Percentiles rank a stretch among this genome's conserved stretches.
Evolutionary conservation across 2,113 vertebrate genomes (phyloP).

Genomic region (Acanthisitta chloris): DNA sequence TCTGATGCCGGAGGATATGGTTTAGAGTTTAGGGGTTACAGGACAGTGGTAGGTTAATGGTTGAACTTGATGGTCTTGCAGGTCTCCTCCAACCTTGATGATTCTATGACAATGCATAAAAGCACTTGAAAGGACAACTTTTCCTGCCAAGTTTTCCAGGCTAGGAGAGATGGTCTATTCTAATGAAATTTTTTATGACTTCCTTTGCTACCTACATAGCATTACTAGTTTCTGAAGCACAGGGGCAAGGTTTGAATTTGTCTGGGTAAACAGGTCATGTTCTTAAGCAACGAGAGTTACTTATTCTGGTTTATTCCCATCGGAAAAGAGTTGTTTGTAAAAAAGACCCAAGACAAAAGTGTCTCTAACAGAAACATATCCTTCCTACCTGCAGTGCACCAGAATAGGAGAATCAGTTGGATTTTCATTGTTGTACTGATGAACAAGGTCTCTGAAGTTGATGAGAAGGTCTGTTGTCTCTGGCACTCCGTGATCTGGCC

Average conservation of each 20-base stretch:
- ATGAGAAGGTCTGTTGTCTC: slow-evolving; percentile 92
- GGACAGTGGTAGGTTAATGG: too few species aligned
- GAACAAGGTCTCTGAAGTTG: slow-evolving; percentile 89
- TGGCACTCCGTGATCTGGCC: slow-evolving; percentile 94
- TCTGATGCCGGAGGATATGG: too few species aligned
- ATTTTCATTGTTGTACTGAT: slow-evolving; percentile 87
- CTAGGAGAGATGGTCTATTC: not conserved
- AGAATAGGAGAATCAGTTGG: slow-evolving; percentile 82
- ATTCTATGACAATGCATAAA: too few species aligned
- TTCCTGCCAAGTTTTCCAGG: not conserved
- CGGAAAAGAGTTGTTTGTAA: not conserved
- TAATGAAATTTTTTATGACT: not conserved
- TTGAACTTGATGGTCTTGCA: too few species aligned
- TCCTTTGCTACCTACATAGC: not conserved
- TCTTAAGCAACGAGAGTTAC: not conserved
- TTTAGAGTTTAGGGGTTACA: too few species aligned
- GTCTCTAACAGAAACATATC: not conserved
- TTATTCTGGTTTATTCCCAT: not conserved
- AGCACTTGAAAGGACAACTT: not conserved
- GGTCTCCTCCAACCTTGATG: too few species aligned
- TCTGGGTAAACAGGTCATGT: not conserved
- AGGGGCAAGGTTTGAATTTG: accelerated
- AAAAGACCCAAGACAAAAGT: not conserved
- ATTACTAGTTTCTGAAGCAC: not conserved
- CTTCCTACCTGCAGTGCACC: slow-evolving; percentile 93